A percentile compares a stretch with the other conserved stretches of the same genome.
phyloP scores from a whole-genome alignment of 2,888 invertebrate genomes.

The Sphecodes monilicornis region DNA sequence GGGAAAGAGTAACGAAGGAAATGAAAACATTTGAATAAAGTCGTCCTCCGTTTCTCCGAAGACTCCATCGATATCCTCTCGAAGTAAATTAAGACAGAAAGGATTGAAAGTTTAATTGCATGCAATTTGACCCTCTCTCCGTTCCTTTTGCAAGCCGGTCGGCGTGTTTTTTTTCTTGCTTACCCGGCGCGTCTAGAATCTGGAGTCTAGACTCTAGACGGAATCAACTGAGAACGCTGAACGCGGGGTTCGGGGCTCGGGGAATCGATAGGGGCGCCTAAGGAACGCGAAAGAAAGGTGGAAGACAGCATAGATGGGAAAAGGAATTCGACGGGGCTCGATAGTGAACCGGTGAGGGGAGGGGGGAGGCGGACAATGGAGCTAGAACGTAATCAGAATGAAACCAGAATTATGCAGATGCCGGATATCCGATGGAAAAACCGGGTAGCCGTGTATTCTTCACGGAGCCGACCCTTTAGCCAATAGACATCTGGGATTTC shows the following conservation, averaged over 20 bases:
- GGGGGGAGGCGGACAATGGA: constrained; percentile 9
- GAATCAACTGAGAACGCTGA: constrained; percentile 46
- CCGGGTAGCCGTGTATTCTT: constrained; percentile 74
- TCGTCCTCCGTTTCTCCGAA: constrained; percentile 51
- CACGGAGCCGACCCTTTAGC: constrained; percentile 71
- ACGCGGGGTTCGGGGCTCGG: neutral
- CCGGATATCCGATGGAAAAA: constrained; percentile 73
- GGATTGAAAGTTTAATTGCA: constrained; percentile 80
- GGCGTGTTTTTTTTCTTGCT: constrained; percentile 15
- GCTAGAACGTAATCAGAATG: constrained; percentile 59
- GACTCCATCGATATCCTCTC: constrained; percentile 70
- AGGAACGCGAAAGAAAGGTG: constrained; percentile 20
- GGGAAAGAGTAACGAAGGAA: constrained; percentile 44
- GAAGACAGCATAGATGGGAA: neutral
- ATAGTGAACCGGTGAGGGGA: neutral
- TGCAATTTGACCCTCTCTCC: constrained; percentile 68
- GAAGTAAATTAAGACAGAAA: constrained; percentile 74
- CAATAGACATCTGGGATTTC: constrained; percentile 79
- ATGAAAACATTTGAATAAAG: constrained; percentile 68
- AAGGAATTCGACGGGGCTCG: constrained; percentile 28
- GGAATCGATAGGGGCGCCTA: constrained; percentile 21
- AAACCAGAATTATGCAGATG: constrained; percentile 78
- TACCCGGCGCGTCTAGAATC: constrained; percentile 22
- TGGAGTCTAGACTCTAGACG: too few species aligned
- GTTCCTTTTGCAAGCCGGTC: neutral